Conservation (phyloP, 2,797 vertebrate genomes). For the Antrozous pallidus region DNA sequence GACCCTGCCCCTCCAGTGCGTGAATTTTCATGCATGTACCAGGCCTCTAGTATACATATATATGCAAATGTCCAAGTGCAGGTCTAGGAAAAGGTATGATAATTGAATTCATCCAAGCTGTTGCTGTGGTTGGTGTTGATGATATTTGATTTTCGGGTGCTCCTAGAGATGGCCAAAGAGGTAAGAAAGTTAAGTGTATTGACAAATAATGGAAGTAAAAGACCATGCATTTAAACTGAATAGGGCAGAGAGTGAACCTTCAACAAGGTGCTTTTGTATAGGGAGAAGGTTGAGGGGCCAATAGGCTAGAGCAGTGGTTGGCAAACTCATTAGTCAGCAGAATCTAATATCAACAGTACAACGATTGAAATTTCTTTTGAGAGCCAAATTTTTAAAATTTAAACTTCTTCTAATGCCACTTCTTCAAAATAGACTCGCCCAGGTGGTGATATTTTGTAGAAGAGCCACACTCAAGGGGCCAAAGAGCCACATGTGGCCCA, state of each 20-base stretch:
- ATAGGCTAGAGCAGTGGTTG: too few relatives aligned
- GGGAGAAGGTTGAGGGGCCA: not conserved
- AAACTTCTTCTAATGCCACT: too few relatives aligned
- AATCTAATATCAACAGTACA: too few relatives aligned
- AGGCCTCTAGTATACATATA: not conserved
- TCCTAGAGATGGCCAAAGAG: not conserved
- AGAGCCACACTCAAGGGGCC: too few relatives aligned
- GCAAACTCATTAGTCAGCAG: too few relatives aligned
- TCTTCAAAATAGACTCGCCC: too few relatives aligned
- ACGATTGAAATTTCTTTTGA: too few relatives aligned
- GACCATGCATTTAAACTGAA: not conserved
- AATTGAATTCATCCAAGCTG: not conserved
- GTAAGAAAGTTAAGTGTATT: not conserved
- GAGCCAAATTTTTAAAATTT: too few relatives aligned
- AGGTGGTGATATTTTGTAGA: too few relatives aligned
- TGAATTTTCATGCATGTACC: too few relatives aligned
- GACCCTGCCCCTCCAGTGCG: too few relatives aligned
- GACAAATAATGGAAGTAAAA: not conserved
- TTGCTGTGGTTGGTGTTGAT: not conserved
- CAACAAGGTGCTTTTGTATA: not conserved
- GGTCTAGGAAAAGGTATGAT: not conserved
- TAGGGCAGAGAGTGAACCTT: not conserved
- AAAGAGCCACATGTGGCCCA: too few relatives aligned
- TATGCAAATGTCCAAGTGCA: not conserved
- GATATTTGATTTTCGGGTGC: not conserved